Evolutionary conservation across 2,113 vertebrate species (phyloP), one percentile per base, ranked within the genome.

Genomic region (Camelus dromedarius): DNA sequence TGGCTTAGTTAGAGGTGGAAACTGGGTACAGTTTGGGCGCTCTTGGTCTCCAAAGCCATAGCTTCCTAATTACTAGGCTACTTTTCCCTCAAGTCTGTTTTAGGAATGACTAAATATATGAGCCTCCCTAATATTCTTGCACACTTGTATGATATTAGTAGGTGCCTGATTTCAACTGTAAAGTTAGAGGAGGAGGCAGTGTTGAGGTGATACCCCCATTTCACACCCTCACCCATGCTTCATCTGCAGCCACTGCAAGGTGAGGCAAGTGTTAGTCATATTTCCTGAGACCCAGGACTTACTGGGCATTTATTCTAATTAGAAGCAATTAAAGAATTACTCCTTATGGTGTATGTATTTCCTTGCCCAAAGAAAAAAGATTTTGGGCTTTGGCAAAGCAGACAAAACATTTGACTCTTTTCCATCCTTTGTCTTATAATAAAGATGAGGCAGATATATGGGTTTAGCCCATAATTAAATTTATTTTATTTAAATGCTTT

Each of bases 261-360:
- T 98, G 92, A 97, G 92, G 93, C 92, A 98, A 94, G 86, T 87
- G 89, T 96, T 94, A 96, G 89, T 96, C 89, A 93, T 96, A 56
- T 64, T 92, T 80, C 58, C 11, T 0, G 95, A 97, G 92, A 84
- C 86, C 83, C 35, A 48, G 87, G 75, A 82, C 8, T 9, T 54
- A 73, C 4, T 91, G 89, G 82, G 19, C 85, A 94, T 72, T 93
- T 83, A 86, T 85, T 96, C 86, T 91, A 97, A 95, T 96, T 89
- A 92, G 93, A 94, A 92, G 66, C 77, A 87, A 96, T 97, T 82
- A 92, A 66, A 91, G 35, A 70, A 91, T 93, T 89, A 86, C 28
- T 96, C 81, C 58, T 93, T 87, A 80, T 75, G 46, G 73, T 95
- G 26, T 84, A 62, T 50, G 2, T 72, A 82, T 96, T 96, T 96